Evolutionary conservation across 2,797 vertebrate species (phyloP).

Genomic region (Syngnathus rostellatus): DNA sequence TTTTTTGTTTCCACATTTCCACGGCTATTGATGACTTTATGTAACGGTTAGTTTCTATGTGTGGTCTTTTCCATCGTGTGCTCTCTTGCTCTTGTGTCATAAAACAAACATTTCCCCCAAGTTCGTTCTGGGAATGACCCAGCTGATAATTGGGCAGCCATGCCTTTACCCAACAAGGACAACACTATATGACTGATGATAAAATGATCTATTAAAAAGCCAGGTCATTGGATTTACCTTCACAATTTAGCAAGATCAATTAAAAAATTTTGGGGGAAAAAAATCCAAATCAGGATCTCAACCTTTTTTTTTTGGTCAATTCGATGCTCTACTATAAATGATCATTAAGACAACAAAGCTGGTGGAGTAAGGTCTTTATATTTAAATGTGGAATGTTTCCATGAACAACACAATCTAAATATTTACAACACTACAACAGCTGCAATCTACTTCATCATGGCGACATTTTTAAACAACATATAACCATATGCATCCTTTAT

Average conservation of each 20-base stretch:
- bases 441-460: background rate
- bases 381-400: background rate
- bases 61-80: background rate
- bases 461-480: conserved; percentile 16
- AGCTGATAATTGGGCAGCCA: background rate
- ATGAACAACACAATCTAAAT: background rate
- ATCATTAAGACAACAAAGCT: background rate
- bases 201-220: background rate
- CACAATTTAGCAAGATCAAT: background rate
- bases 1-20: background rate
- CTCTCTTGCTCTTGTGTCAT: conserved; percentile 1
- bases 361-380: background rate
- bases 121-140: background rate
- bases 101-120: conserved; percentile 1
- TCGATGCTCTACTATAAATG: background rate
- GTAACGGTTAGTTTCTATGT: background rate
- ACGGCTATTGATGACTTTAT: background rate
- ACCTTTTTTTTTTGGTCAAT: background rate
- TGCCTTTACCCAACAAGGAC: background rate
- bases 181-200: background rate
- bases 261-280: too few relatives aligned
- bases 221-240: background rate
- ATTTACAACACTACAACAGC: background rate
- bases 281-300: too few relatives aligned
- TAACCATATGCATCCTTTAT: conserved; percentile 8